Percentiles rank a stretch among this genome's conserved stretches.
Conservation (phyloP, 2,113 vertebrate genomes). For the Sorex araneus region DNA sequence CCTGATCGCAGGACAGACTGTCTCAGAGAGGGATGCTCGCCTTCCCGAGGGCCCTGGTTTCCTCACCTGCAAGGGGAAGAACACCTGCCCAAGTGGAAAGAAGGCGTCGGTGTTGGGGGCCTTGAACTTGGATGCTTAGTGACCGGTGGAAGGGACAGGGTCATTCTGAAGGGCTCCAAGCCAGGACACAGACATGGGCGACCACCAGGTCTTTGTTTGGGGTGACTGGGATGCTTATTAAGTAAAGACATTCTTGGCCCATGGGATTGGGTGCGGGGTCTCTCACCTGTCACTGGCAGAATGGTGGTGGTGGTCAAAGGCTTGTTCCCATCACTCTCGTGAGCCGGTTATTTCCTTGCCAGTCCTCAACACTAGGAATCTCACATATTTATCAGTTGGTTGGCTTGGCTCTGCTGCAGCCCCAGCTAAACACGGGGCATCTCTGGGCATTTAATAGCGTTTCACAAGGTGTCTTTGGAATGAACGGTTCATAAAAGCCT, state of each 20-base stretch:
- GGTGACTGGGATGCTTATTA: neutral
- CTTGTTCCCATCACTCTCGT: neutral
- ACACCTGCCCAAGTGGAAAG: no score
- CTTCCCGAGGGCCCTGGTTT: no score
- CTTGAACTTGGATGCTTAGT: no score
- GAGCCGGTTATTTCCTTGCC: neutral
- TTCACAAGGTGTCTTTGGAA: neutral
- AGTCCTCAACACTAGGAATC: neutral
- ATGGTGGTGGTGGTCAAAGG: conserved; percentile 16
- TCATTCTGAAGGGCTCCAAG: no score
- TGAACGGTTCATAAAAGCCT: neutral
- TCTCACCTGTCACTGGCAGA: neutral
- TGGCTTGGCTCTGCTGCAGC: neutral
- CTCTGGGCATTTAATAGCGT: neutral
- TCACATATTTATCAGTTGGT: conserved; percentile 11
- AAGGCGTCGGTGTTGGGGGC: no score
- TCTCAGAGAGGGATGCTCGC: no score
- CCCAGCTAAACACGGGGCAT: neutral
- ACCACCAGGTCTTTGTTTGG: no score
- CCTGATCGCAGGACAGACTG: no score
- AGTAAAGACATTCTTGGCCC: neutral
- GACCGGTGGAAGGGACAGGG: no score
- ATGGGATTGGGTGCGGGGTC: neutral
- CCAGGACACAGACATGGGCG: no score
- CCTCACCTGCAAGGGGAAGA: no score